Percentiles rank a stretch among this genome's conserved stretches.
phyloP scores from a whole-genome alignment of 53 echinoderm and acorn worm species.

The Henricia sp. region DNA sequence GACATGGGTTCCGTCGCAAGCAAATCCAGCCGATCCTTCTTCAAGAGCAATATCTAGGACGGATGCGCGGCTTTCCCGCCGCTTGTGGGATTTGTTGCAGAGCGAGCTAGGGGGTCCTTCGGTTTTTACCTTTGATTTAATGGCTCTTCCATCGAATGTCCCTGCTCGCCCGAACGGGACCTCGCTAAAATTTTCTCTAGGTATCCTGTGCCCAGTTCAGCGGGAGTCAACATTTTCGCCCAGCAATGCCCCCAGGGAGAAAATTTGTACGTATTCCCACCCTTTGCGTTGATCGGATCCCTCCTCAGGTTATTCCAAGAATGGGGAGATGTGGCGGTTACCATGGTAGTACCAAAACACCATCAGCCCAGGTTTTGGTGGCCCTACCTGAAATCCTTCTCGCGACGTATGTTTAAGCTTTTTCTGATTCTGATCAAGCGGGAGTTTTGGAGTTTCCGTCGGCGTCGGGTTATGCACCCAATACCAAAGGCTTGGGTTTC shows the following conservation, averaged over 20 bases:
- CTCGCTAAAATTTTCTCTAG: neutral
- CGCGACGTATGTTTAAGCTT: neutral
- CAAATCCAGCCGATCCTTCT: conserved; percentile 8
- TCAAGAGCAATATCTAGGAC: neutral
- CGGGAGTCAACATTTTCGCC: too few relatives aligned
- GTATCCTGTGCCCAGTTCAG: conserved; percentile 28
- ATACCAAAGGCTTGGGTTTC: too few relatives aligned
- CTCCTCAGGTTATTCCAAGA: too few relatives aligned
- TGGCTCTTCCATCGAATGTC: neutral
- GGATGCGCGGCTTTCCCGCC: neutral
- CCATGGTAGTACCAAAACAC: conserved; percentile 16
- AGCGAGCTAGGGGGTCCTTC: neutral
- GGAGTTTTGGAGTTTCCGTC: neutral
- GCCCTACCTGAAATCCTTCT: conserved; percentile 15
- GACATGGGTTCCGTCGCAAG: neutral
- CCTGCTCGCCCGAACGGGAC: neutral
- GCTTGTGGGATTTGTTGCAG: neutral
- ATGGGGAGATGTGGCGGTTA: neutral
- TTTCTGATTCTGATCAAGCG: neutral
- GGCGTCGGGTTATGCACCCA: too few relatives aligned
- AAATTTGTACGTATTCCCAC: too few relatives aligned
- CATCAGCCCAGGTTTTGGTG: too few relatives aligned
- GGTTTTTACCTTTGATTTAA: neutral
- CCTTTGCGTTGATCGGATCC: too few relatives aligned
- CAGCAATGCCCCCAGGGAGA: too few relatives aligned